phyloP scores from a whole-genome alignment of 2,113 vertebrate genomes.

The Rafetus swinhoei region DNA sequence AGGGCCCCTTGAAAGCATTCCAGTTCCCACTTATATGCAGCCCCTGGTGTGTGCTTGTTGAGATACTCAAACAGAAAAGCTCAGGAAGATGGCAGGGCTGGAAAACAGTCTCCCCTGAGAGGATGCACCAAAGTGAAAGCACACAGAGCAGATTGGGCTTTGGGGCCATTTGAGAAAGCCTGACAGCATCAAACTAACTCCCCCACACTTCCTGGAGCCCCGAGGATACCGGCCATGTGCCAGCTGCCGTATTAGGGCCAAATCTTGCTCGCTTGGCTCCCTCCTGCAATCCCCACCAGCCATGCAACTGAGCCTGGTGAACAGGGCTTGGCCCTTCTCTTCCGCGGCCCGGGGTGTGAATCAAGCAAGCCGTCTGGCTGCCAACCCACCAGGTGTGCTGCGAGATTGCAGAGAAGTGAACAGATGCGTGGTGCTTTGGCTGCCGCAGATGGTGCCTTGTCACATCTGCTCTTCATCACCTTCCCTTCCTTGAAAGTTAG shows the following conservation, averaged over 20 bases:
- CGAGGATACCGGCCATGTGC: neutral
- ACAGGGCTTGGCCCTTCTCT: neutral
- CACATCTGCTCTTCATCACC: neutral
- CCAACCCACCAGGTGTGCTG: neutral
- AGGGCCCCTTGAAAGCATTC: accelerated
- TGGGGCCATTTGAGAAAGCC: accelerated
- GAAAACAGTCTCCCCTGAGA: neutral
- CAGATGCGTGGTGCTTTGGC: accelerated
- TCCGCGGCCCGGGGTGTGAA: neutral
- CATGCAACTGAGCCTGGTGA: neutral
- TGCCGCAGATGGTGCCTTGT: neutral
- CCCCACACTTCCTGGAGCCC: neutral
- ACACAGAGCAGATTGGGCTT: neutral
- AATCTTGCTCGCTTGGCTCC: neutral
- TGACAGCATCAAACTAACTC: neutral
- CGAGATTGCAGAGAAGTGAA: neutral
- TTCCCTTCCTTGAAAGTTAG: neutral
- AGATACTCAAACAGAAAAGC: neutral
- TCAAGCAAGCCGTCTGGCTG: neutral
- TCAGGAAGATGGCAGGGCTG: neutral
- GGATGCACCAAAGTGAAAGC: neutral
- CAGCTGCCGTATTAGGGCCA: neutral
- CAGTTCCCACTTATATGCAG: neutral
- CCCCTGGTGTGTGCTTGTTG: neutral
- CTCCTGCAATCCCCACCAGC: neutral